phyloP scores from a whole-genome alignment of 2,888 invertebrate species.

The Cyclophora albipunctata region DNA sequence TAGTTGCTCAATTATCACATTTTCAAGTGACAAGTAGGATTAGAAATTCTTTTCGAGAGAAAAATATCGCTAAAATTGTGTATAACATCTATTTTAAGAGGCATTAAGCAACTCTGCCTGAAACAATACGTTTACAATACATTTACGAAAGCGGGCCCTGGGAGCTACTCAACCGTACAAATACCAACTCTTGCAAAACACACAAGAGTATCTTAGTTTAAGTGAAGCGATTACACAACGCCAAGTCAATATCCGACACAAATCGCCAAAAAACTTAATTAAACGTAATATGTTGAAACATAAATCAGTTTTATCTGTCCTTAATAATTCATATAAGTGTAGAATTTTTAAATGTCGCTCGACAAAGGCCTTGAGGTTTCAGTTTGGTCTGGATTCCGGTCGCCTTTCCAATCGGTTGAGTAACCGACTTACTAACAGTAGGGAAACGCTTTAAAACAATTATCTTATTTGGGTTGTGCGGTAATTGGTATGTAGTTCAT shows the following conservation, averaged over 20 bases:
- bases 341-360: constrained; percentile 38
- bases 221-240: too few relatives aligned
- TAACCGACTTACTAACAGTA: constrained; percentile 19
- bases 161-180: too few relatives aligned
- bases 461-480: constrained; percentile 26
- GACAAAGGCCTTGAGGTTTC: constrained; percentile 53
- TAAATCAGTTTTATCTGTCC: constrained; percentile 28
- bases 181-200: too few relatives aligned
- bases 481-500: constrained; percentile 18
- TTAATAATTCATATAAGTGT: constrained; percentile 22
- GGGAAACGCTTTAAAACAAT: constrained; percentile 46
- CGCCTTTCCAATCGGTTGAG: constrained; percentile 62
- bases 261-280: constrained; percentile 3
- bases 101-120: too few relatives aligned
- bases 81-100: too few relatives aligned
- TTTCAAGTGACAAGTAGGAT: too few relatives aligned
- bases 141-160: too few relatives aligned
- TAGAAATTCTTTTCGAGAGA: too few relatives aligned
- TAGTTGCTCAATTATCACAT: too few relatives aligned
- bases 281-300: constrained; percentile 3
- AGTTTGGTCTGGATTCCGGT: constrained; percentile 47
- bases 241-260: constrained; percentile 22
- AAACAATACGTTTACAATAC: too few relatives aligned
- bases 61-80: too few relatives aligned
- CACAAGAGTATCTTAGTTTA: too few relatives aligned